Evolutionary conservation across 2,113 vertebrate species (phyloP), one percentile per base, ranked within the genome.

Genomic region (Tetrax tetrax): DNA sequence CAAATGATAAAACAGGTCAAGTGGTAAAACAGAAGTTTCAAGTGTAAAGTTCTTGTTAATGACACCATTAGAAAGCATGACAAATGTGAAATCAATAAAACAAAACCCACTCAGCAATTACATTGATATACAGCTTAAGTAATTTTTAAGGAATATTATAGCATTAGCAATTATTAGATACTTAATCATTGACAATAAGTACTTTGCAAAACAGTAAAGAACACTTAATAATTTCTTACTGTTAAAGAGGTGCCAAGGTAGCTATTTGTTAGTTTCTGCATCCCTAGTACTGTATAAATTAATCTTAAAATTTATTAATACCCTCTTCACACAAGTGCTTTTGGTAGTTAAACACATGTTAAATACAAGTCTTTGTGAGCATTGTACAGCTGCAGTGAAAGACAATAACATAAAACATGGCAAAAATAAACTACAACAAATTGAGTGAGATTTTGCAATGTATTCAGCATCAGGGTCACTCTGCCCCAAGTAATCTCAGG

Each of bases 71-170:
- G 56, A 87, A 79, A 48, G 45, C 54, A 50, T 12, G 48, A 76
- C 31, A 96, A 90, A 88, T 54, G 22, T 76, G 41, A 95, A 91
- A 89, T 74, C 48, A 56, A 37, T 80, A 93, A 86, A 81, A 20
- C 6, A 76, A 78, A 71, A 87, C 48, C 2, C 4, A 35, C n/a
- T 92, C 43, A 85, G 61, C 35, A 87, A 84, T 80, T 90, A 63
- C 9, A 72, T 28, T 68, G 37, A 84, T 66, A 51, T 53, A 74
- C 6, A 87, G 56, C 21, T 82, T 65, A 47, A 69, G 64, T 33
- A 5, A 43, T 71, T 93, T 90, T 2, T 59, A 92, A 61, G 50
- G 14, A 72, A 61, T 66, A 43, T 31, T 56, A 64, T 4, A 79
- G 13, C 38, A 57, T 84, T 81, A 91, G 12, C 1, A 5, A 66